phyloP scores from a whole-genome alignment of 2,888 invertebrate species.

The Camponotus fellah region DNA sequence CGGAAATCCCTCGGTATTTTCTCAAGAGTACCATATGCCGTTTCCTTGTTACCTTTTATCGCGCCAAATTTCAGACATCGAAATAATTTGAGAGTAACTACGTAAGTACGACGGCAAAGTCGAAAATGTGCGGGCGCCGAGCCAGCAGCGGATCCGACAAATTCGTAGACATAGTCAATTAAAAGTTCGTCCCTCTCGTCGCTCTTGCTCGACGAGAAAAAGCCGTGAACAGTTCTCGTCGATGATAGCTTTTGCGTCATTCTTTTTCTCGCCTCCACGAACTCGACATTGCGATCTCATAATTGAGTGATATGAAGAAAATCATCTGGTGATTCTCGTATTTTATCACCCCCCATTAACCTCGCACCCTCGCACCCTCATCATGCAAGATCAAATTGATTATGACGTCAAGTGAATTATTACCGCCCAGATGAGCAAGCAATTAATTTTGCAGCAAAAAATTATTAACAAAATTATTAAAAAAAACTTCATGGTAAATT shows the following conservation, averaged over 20 bases:
- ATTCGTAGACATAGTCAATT: slow-evolving; percentile 74
- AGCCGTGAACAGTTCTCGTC: background rate
- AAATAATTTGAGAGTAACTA: slow-evolving; percentile 54
- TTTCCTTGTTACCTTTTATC: slow-evolving; percentile 14
- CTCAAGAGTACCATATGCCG: slow-evolving; percentile 1
- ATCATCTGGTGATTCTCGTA: slow-evolving; percentile 48
- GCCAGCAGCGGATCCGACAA: slow-evolving; percentile 68
- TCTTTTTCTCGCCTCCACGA: slow-evolving; percentile 42
- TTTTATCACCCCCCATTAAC: slow-evolving; percentile 58
- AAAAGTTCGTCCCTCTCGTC: slow-evolving; percentile 66
- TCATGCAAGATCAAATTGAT: background rate
- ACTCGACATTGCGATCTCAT: slow-evolving; percentile 33
- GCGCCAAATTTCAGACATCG: slow-evolving; percentile 51
- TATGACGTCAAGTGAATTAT: background rate
- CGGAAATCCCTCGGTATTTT: slow-evolving; percentile 1
- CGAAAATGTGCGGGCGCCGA: slow-evolving; percentile 55
- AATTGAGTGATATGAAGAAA: slow-evolving; percentile 36
- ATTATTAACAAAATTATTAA: background rate
- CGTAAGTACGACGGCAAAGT: slow-evolving; percentile 29
- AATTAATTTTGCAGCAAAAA: background rate
- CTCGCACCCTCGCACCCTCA: background rate
- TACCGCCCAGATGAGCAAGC: background rate
- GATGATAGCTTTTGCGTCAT: slow-evolving; percentile 4
- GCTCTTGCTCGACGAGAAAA: background rate
- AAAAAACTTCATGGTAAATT: too few species aligned